Evolutionary conservation across 2,113 vertebrate genomes (phyloP).

Genomic region (Cyphomyrus plagiostoma): DNA sequence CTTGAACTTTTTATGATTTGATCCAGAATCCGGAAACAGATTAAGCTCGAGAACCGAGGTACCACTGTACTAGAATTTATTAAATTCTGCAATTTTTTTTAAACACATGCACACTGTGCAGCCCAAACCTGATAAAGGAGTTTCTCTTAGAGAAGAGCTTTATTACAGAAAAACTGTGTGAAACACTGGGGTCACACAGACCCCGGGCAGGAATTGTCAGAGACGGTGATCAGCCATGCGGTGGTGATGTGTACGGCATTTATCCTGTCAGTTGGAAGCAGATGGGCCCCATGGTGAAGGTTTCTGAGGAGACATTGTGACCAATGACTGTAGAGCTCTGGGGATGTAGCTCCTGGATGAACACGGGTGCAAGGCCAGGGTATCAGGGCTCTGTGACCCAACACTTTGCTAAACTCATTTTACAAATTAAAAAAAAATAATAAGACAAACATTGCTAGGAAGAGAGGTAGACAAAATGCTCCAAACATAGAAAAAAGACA

Average conservation of each 20-base stretch:
- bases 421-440: neutral
- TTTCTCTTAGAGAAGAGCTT: neutral
- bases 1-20: no score
- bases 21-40: no score
- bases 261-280: neutral
- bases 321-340: neutral
- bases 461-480: neutral
- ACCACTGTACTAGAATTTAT: neutral
- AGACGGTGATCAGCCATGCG: neutral
- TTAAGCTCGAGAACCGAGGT: no score
- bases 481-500: neutral
- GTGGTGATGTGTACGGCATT: neutral
- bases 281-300: neutral
- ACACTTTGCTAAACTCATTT: neutral
- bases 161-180: neutral
- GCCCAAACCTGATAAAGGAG: neutral
- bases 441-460: neutral
- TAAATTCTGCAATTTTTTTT: neutral
- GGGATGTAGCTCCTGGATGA: neutral
- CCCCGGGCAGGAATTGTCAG: neutral
- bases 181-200: neutral
- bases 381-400: neutral
- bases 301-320: neutral
- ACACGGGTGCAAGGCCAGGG: neutral
- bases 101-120: neutral